phyloP scores from a whole-genome alignment of 1,140 invertebrate genomes.

The Druon quercuslanigerum region DNA sequence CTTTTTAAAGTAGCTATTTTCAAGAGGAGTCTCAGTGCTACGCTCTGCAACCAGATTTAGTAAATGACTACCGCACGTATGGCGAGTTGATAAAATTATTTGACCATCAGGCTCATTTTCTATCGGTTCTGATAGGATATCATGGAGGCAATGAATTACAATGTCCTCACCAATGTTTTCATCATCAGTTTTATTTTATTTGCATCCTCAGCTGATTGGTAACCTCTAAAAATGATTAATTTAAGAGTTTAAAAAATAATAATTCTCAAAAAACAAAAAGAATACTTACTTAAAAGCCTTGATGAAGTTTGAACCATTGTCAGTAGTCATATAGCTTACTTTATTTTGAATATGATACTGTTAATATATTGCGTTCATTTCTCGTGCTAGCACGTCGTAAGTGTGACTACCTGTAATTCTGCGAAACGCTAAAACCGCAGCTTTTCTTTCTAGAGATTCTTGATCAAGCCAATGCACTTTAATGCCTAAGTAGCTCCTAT shows the following conservation, averaged over 20 bases:
- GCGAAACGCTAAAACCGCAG: not conserved
- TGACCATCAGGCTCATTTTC: not conserved
- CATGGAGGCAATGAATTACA: not conserved
- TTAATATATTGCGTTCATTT: not conserved
- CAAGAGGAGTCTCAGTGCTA: not conserved
- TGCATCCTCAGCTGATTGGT: too few relatives aligned
- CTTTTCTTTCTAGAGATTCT: not conserved
- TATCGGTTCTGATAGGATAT: constrained; percentile 22
- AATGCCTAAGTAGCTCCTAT: not conserved
- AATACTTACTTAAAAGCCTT: constrained; percentile 34
- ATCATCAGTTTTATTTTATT: not conserved
- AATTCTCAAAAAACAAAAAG: not conserved
- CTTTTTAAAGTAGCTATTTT: not conserved
- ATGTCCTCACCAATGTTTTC: not conserved
- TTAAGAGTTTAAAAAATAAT: too few relatives aligned
- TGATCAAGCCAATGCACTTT: not conserved
- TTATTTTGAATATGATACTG: not conserved
- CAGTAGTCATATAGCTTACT: constrained; percentile 8
- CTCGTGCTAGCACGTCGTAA: constrained; percentile 3
- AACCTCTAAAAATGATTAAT: too few relatives aligned
- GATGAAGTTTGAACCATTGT: constrained; percentile 29
- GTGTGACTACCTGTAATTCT: constrained; percentile 8
- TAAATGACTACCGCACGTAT: constrained; percentile 29
- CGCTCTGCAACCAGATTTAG: constrained; percentile 25
- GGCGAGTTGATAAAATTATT: not conserved